Evolutionary conservation across 2,797 vertebrate species (phyloP).

Genomic region (Sphenodon punctatus): DNA sequence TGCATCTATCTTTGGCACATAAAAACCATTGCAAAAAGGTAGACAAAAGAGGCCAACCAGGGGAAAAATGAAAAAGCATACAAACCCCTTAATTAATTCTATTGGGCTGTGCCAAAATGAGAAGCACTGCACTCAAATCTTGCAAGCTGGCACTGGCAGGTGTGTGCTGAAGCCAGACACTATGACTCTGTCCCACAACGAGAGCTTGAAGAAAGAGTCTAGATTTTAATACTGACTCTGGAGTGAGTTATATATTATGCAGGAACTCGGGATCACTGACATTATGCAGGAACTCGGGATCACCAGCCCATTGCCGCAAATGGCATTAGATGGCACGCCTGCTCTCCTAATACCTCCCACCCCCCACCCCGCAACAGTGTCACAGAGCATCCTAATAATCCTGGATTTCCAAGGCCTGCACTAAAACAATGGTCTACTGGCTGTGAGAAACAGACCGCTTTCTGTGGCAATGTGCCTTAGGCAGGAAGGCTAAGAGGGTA

Average conservation of each 20-base stretch:
- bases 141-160: accelerated
- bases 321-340: too few species aligned
- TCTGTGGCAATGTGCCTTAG: background rate
- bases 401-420: background rate
- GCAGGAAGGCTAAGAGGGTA: background rate
- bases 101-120: background rate
- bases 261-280: too few species aligned
- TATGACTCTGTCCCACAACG: background rate
- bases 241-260: background rate
- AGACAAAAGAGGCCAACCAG: background rate
- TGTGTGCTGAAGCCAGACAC: background rate
- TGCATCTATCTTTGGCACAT: background rate
- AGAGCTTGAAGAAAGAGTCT: background rate
- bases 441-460: background rate
- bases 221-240: background rate
- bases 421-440: background rate
- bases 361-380: background rate
- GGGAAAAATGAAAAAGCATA: background rate
- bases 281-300: too few species aligned
- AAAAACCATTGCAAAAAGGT: background rate
- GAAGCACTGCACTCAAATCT: background rate
- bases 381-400: background rate
- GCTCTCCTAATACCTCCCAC: background rate
- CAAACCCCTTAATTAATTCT: background rate
- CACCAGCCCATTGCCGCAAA: too few species aligned